Evolutionary conservation across 2,797 vertebrate species (phyloP), one percentile per base, ranked within the genome.

Genomic region (Coluber constrictor): DNA sequence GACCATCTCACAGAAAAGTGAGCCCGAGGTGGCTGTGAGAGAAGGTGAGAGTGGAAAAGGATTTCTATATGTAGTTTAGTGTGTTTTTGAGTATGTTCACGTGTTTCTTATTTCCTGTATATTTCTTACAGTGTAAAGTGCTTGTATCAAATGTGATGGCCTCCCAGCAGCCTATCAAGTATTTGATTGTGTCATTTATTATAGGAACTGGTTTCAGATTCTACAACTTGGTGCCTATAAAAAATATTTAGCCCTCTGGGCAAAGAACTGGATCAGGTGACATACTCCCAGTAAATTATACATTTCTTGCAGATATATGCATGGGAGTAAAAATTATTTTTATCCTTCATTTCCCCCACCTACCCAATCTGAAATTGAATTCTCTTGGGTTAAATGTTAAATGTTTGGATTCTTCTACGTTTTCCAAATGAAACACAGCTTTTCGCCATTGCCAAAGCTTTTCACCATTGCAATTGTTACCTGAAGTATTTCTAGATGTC

Each of bases 1-100:
- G 96, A 98, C 98, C 95, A 97, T 98, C 94, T 98, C 98, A 93
- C 98, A 98, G 95, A 98, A 98, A 94, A 98, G 98, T 93, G 97
- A 98, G 95, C 98, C 98, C 91, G 97, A 97, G 92, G 95, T 96
- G 94, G 96, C 96, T 95, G 97, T 98, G 95, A 96, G 97, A 54
- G 98, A 98, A 98, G 98, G 99, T 99, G 95, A 98, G 98, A 96
- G 57, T 90, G 94, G 91, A 88, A 55, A 92, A 87, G 89, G 66
- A 51, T 57, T 32, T 0, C 59, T 56, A 70, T 27, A 86, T 94
- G 61, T 92, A 70, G 93, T 88, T 86, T 23, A 47, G 94, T 93
- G 92, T 94, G 47, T 95, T 90, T 95, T 2, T 96, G 10, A 96
- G 92, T 96, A 90, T 96, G 51, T 96, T 95, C 93, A 93, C 96